Evolutionary conservation across 2,888 invertebrate genomes (phyloP), one percentile per base, ranked within the genome.

Genomic region (Tetropium fuscum): DNA sequence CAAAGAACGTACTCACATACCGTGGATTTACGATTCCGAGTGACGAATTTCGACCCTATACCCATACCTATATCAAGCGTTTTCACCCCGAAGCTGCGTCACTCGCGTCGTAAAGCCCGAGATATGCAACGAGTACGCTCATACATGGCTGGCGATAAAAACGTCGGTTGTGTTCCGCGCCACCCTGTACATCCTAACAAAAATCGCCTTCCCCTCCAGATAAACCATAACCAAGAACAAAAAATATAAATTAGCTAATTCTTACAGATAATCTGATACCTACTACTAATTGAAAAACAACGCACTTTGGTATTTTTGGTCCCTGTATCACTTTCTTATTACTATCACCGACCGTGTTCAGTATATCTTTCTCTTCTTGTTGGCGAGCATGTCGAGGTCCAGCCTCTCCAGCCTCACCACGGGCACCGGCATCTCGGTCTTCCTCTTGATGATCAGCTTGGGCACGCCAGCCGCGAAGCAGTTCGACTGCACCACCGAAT

Each of bases 361-460:
- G 57, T 47, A 58, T 48, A 58, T 47, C 53, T 54, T 56, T 2
- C 44, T 38, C 25, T 60, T 61, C 30, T 61, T 62, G 10, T 66
- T 63, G 49, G 69, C 45, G 3, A 71, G 55, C 5, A 71, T 63
- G 6, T 63, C 66, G 15, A 69, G 62, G 54, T 72, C 66, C 16
- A 73, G 64, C 59, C 76, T 61, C 53, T 78, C 74, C 20, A 78
- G 60, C 53, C 66, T 69, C n/a, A 77, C 77, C 18, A 77, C 64
- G 3, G 76, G 75, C 53, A 75, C 68, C 0, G 74, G 69, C 53
- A 70, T 66, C 54, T 73, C 71, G n/a, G 66, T 68, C 45, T 73
- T 76, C 22, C 78, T 64, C 59, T 77, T 77, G 45, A 78, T 73
- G 38, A 78, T 76, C 22, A 78, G 66, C 61, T 78, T 78, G 7